Base-by-base conservation (phyloP, 2,797 vertebrate species). In the Pipistrellus kuhlii region DNA sequence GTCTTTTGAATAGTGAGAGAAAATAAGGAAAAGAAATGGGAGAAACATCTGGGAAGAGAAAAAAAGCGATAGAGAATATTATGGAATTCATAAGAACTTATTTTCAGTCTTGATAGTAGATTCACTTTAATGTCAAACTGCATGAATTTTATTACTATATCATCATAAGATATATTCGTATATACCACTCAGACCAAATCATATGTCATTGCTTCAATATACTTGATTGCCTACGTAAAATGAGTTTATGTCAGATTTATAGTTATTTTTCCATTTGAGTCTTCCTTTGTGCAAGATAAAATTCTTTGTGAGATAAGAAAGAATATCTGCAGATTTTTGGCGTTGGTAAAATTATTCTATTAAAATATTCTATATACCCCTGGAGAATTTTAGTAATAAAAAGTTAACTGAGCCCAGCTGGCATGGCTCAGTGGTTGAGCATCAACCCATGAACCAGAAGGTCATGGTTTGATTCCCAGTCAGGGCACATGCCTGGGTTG, bases 1-100 rank as follows among this genome's bases (percentile, higher is more conserved):
- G 88, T 30, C n/a, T 87, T 93, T 86, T 77, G 27, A 82, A 53
- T 94, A 71, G 32, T 68, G 35, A 85, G 13, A 89, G 32, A 69
- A 30, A 59, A 0, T 32, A 35, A 87, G 38, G 23, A 44, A 78
- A 32, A 72, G 18, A 80, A 41, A 44, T 83, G 17, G 35, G 66
- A 71, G 27, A 41, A 90, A 15, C 20, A 72, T 8, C 20, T 77
- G 51, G 41, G 21, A 87, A 80, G 51, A 88, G 41, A 72, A 91
- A 77, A 38, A 57, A 41, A 13, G 21, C 44, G 25, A 48, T 48
- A 57, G 17, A 76, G 23, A 30, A 51, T 76, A 77, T 44, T 69
- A 53, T 18, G 0, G 15, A 62, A 76, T 75, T 86, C 72, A 80
- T 46, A 73, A 88, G 53, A 76, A 85, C 10, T 72, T 57, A 35